Conservation (phyloP, 2,113 vertebrate species). For the Corythoichthys haematopterus region DNA sequence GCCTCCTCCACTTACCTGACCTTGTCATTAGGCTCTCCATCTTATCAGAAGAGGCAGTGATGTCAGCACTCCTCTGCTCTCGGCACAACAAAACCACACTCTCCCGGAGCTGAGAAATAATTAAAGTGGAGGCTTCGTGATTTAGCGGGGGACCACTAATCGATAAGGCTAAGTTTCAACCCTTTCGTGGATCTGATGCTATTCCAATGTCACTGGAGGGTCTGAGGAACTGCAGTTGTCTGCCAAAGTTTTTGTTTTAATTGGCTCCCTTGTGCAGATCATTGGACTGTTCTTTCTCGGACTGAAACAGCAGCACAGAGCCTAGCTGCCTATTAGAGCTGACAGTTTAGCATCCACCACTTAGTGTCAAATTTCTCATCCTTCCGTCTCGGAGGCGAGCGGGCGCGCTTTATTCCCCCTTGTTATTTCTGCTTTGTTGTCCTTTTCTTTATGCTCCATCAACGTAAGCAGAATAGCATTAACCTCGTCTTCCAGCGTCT, state of each 20-base stretch:
- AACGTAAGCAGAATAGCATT: conserved; percentile 40
- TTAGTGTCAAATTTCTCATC: conserved; percentile 53
- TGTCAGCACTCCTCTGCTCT: conserved; percentile 50
- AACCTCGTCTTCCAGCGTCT: conserved; percentile 27
- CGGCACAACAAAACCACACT: conserved; percentile 46
- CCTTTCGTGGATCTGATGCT: conserved; percentile 54
- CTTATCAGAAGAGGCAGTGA: conserved; percentile 54
- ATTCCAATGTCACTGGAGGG: conserved; percentile 61
- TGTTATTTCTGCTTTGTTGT: conserved; percentile 36
- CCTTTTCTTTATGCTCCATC: conserved; percentile 33
- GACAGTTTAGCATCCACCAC: conserved; percentile 67
- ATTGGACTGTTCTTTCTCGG: conserved; percentile 57
- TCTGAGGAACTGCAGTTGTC: conserved; percentile 47
- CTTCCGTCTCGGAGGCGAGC: conserved; percentile 24
- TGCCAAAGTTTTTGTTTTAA: conserved; percentile 70
- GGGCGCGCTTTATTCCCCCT: conserved; percentile 13
- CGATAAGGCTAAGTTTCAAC: conserved; percentile 46
- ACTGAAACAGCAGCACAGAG: conserved; percentile 50
- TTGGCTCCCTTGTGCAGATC: conserved; percentile 73
- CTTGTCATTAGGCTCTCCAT: conserved; percentile 57
- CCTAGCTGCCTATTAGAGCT: conserved; percentile 64
- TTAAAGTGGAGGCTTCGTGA: conserved; percentile 50
- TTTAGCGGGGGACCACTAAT: conserved; percentile 58
- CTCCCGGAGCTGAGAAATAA: conserved; percentile 54
- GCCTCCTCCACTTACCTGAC: conserved; percentile 59